Conservation (phyloP, 2,797 vertebrate genomes). For the Calcarius lapponicus region DNA sequence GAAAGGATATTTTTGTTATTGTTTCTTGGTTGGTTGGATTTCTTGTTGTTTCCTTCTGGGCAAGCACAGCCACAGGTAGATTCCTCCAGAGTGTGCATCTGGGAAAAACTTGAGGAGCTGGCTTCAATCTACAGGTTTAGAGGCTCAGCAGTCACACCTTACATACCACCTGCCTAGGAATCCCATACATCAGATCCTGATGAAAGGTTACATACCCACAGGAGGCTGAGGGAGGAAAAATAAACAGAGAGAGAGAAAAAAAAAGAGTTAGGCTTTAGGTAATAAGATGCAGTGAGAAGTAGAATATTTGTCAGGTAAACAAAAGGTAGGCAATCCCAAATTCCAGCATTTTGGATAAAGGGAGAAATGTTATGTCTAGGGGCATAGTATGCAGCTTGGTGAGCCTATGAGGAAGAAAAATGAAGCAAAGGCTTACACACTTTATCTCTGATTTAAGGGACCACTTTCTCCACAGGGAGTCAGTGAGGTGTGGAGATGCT, state of each 20-base stretch:
- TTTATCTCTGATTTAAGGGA: not conserved
- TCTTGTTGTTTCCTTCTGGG: not conserved
- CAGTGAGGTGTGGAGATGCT: not conserved
- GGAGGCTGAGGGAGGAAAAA: not conserved
- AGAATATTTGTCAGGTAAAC: not conserved
- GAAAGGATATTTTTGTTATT: not conserved
- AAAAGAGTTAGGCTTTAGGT: not conserved
- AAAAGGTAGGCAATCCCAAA: not conserved
- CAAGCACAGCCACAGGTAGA: not conserved
- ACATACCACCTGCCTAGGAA: not conserved
- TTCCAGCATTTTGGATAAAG: not conserved
- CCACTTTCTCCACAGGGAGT: not conserved
- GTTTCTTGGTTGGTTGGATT: not conserved
- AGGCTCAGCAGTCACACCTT: not conserved
- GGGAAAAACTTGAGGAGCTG: not conserved
- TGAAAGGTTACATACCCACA: not conserved
- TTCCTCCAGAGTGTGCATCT: not conserved
- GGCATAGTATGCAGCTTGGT: not conserved
- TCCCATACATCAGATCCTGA: not conserved
- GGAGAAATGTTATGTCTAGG: not conserved
- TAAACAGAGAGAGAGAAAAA: not conserved
- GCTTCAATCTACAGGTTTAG: not conserved
- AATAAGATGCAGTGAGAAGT: not conserved
- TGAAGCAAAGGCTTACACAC: fast-evolving
- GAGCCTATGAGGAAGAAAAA: not conserved